Evolutionary conservation across 2,797 vertebrate genomes (phyloP).

Genomic region (Cossypha caffra): DNA sequence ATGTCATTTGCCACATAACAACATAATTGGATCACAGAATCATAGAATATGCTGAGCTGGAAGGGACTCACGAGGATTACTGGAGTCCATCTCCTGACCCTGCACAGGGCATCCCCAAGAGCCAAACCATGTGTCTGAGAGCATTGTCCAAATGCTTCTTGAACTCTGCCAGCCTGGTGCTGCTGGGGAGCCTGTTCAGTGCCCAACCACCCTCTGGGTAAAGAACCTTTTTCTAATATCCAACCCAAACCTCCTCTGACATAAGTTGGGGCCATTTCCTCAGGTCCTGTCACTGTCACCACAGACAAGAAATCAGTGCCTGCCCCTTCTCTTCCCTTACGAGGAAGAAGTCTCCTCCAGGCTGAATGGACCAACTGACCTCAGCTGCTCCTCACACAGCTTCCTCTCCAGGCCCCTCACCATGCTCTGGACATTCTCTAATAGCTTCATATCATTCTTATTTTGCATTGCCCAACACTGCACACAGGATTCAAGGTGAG

Average conservation of each 20-base stretch:
- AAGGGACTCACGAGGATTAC: not conserved
- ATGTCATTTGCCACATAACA: not conserved
- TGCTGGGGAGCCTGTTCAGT: not conserved
- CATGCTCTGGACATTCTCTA: not conserved
- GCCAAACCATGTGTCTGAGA: not conserved
- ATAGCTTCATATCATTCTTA: not conserved
- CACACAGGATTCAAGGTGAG: not conserved
- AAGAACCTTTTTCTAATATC: accelerated
- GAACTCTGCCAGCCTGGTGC: not conserved
- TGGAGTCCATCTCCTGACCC: not conserved
- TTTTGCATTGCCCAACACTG: not conserved
- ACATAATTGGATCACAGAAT: not conserved
- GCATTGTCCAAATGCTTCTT: accelerated
- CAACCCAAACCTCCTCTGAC: not conserved
- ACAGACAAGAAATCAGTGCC: not conserved
- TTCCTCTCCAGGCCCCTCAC: not conserved
- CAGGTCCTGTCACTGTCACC: not conserved
- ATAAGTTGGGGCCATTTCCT: not conserved
- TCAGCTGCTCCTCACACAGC: not conserved
- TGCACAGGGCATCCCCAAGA: not conserved
- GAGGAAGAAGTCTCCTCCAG: not conserved
- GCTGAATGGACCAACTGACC: not conserved
- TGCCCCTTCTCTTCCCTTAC: accelerated
- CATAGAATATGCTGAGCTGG: not conserved
- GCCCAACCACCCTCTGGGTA: accelerated